Percentiles rank a stretch among this genome's conserved stretches.
phyloP scores from a whole-genome alignment of 2,888 invertebrate genomes.

The Habrosyne pyritoides region DNA sequence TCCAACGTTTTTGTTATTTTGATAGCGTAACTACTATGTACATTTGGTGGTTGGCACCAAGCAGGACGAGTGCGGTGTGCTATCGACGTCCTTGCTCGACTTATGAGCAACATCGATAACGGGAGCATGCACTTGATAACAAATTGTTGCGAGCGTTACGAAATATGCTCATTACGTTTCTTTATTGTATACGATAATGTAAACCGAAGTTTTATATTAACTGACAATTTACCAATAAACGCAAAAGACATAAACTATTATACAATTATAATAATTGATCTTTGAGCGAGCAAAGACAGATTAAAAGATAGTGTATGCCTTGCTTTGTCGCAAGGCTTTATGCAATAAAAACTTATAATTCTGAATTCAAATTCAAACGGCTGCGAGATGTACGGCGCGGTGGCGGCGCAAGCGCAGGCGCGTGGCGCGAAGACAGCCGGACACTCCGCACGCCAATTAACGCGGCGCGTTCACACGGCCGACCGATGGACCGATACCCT shows the following conservation, averaged over 20 bases:
- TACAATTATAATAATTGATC: too few species aligned
- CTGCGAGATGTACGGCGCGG: slow-evolving; percentile 46
- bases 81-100: slow-evolving; percentile 74
- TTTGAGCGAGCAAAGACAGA: background rate
- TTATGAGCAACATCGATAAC: slow-evolving; percentile 66
- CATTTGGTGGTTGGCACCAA: slow-evolving; percentile 31
- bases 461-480: slow-evolving; percentile 75
- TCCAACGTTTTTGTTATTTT: background rate
- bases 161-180: slow-evolving; percentile 20
- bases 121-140: slow-evolving; percentile 48
- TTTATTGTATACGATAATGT: slow-evolving; percentile 1
- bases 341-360: slow-evolving; percentile 56
- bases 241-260: too few species aligned
- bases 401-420: slow-evolving; percentile 56
- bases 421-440: slow-evolving; percentile 74
- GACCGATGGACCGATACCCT: slow-evolving; percentile 48
- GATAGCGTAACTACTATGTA: slow-evolving; percentile 17
- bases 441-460: slow-evolving; percentile 77
- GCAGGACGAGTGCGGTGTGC: slow-evolving; percentile 50
- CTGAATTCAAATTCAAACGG: slow-evolving; percentile 63
- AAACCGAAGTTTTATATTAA: background rate
- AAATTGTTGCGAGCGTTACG: slow-evolving; percentile 41
- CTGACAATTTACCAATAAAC: background rate
- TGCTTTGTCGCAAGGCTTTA: too few species aligned
- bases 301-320: too few species aligned